Conservation (phyloP, 2,113 vertebrate species). For the Platichthys stellatus region DNA sequence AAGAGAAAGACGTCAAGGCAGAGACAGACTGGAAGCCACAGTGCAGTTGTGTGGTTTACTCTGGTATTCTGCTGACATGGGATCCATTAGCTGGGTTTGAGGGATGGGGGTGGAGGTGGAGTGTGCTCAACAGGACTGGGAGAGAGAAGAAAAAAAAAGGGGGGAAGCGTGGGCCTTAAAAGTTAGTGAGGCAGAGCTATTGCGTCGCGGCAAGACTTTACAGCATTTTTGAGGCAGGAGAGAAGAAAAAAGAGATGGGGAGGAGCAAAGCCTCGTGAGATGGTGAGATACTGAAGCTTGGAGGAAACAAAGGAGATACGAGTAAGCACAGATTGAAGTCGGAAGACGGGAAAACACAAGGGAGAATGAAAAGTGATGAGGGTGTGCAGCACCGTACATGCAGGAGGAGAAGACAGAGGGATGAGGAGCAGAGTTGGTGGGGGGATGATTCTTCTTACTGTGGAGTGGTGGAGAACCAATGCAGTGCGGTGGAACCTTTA, state of each 20-base stretch:
- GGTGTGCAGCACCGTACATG: constrained; percentile 40
- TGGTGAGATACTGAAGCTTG: constrained; percentile 53
- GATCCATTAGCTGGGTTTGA: constrained; percentile 72
- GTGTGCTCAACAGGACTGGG: constrained; percentile 55
- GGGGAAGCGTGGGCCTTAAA: constrained; percentile 41
- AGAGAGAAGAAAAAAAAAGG: constrained; percentile 13
- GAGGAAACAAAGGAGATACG: constrained; percentile 72
- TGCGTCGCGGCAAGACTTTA: constrained; percentile 48
- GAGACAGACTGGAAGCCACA: constrained; percentile 74
- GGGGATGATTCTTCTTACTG: constrained; percentile 64
- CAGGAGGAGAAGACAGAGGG: constrained; percentile 33
- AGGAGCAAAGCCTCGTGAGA: constrained; percentile 67
- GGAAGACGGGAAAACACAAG: constrained; percentile 66
- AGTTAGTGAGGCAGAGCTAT: constrained; percentile 52
- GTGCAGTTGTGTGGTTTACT: constrained; percentile 76
- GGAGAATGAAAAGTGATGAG: constrained; percentile 68
- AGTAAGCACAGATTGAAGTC: constrained; percentile 66
- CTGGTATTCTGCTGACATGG: constrained; percentile 80
- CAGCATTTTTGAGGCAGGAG: constrained; percentile 50
- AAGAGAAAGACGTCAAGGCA: constrained; percentile 57
- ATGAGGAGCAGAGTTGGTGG: constrained; percentile 1
- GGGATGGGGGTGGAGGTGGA: constrained; percentile 29
- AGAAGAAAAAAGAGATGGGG: constrained; percentile 45
- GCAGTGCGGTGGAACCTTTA: constrained; percentile 6
- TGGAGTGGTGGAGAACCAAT: constrained; percentile 36